These are phyloP conservation scores for Neodon shergylaensis DNA, from an alignment of 2,113 vertebrate species.

Conservation along the genomic window DNA sequence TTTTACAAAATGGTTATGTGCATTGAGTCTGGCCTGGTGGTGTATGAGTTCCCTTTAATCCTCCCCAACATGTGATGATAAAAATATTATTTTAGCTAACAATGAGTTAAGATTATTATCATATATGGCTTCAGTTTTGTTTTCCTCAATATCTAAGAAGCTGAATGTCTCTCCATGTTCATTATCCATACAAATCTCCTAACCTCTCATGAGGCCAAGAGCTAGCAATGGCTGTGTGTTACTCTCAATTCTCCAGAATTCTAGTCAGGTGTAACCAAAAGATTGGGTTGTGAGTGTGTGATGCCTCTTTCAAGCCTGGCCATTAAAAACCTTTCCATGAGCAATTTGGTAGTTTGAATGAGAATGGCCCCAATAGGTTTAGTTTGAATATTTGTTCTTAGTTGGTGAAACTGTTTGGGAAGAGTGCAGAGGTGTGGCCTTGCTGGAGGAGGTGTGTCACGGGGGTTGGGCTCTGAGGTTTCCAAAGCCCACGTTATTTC, in stretches of 20 bases:
- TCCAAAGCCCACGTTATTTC: neutral
- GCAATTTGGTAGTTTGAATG: neutral
- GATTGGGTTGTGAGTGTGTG: neutral
- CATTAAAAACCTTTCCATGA: neutral
- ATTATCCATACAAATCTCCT: neutral
- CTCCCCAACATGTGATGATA: neutral
- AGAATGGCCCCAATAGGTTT: neutral
- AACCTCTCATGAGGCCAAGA: neutral
- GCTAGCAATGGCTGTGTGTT: neutral
- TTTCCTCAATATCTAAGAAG: neutral
- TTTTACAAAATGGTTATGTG: slow-evolving; percentile 3
- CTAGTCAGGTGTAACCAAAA: neutral
- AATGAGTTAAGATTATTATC: neutral
- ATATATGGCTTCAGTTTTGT: neutral
- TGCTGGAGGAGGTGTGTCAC: neutral
- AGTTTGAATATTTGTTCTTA: neutral
- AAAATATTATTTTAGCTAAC: neutral
- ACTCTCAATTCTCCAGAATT: neutral
- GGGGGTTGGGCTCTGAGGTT: neutral
- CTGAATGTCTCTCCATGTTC: neutral
- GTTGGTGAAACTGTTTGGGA: neutral
- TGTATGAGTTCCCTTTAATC: neutral
- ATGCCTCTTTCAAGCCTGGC: neutral
- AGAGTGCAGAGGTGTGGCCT: neutral
- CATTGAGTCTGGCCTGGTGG: neutral